Base-by-base conservation (phyloP, 1,140 invertebrate genomes). In the Drosophila nasuta region DNA sequence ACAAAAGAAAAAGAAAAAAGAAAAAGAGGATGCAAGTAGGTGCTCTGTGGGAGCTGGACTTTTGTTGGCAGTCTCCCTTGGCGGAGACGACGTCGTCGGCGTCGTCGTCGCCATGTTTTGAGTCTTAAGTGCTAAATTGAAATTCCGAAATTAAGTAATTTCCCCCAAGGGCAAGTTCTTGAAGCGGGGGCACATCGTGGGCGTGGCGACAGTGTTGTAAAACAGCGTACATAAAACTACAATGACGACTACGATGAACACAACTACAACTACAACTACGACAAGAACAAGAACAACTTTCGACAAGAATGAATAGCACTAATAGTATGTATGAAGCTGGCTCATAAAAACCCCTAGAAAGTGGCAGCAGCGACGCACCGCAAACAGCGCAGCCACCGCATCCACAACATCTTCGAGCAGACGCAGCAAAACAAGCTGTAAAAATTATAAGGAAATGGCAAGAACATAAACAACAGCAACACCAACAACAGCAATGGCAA, bases 131-230 rank as follows among this genome's bases (percentile, higher is more conserved):
- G 87, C 80, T 78, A 91, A 91, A 91, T 91, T 91, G 88, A 91
- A 91, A 91, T 91, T 91, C 87, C 88, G 71, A 87, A 87, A 91
- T 88, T 83, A 82, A 91, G 86, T 87, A 87, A 82, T 87, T 91
- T 89, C 71, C 81, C 81, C 85, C 85, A 81, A 69, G 78, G 81
- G 85, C 82, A 86, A 75, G 66, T 78, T 75, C 68, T 35, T 46
- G 73, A 33, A 60, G 71, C 65, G 64, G 66, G 62, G 73, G 70
- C 10, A 4, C 20, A 11, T 10, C 66, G 57, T 68, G 82, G 82
- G 76, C 79, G 79, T 81, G 75, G 76, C 43, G 66, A 58, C 56
- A 57, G 71, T 74, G 82, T 79, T 75, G 81, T 78, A 70, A 75
- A 76, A 65, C 71, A 73, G 65, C 82, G 56, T 48, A 88, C 77